Evolutionary conservation across 2,888 invertebrate species (phyloP).

Genomic region (Trachelus iudaicus): DNA sequence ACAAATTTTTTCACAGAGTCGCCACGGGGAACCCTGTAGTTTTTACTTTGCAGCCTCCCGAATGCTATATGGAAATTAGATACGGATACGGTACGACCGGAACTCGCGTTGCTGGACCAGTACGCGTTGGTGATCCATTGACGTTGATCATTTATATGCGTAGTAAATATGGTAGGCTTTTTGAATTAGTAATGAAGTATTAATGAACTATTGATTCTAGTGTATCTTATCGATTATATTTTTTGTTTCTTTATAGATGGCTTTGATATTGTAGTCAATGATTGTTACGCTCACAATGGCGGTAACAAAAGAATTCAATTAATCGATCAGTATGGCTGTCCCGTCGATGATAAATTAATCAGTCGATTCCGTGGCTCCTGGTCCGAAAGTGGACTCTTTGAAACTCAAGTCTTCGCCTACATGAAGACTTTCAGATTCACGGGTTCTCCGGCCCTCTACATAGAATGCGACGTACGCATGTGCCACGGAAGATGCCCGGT

Average conservation of each 20-base stretch:
- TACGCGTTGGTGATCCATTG: constrained; percentile 91
- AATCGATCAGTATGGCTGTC: constrained; percentile 93
- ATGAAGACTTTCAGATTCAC: constrained; percentile 96
- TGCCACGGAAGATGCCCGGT: constrained; percentile 95
- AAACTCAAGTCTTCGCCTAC: constrained; percentile 94
- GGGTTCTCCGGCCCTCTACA: constrained; percentile 92
- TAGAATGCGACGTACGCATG: constrained; percentile 95
- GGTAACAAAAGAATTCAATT: constrained; percentile 91
- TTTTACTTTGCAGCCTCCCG: constrained; percentile 91
- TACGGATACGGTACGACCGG: constrained; percentile 91
- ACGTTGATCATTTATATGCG: constrained; percentile 95
- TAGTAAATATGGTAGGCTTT: constrained; percentile 85
- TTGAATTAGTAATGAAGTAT: constrained; percentile 1
- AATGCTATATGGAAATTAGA: constrained; percentile 96
- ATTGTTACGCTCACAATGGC: constrained; percentile 94
- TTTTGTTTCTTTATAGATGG: constrained; percentile 75
- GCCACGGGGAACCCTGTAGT: constrained; percentile 95
- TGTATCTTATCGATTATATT: constrained; percentile 3
- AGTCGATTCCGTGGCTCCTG: constrained; percentile 93
- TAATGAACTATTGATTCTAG: constrained; percentile 12
- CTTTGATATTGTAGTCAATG: constrained; percentile 94
- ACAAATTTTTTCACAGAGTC: constrained; percentile 72
- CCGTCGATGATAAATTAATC: constrained; percentile 92
- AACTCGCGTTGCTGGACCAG: constrained; percentile 87
- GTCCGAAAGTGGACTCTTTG: constrained; percentile 89